These are phyloP conservation scores for Nematostella vectensis DNA, from an alignment of 92 coral and sea anemone species.

Conservation along the genomic window DNA sequence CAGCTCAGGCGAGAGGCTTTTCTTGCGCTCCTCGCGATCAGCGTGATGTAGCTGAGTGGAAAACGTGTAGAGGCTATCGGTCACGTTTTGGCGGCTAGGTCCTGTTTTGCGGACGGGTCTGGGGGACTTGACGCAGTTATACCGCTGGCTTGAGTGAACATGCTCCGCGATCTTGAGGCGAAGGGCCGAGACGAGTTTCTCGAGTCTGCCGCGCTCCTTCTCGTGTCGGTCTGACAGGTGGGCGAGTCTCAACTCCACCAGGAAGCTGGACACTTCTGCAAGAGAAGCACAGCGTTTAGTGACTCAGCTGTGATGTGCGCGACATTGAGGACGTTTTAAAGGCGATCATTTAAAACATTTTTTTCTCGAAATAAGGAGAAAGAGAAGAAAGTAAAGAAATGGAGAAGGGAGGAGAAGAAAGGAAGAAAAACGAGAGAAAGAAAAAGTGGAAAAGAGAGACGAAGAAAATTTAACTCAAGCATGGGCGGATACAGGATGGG, in stretches of 20 bases:
- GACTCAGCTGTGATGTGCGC: no score
- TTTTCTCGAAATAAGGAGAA: no score
- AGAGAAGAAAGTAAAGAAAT: no score
- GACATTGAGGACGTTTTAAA: no score
- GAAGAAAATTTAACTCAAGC: no score
- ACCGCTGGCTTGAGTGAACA: constrained; percentile 32
- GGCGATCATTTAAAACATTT: no score
- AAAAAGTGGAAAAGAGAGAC: no score
- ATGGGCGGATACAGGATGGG: no score
- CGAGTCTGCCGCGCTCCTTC: constrained; percentile 40
- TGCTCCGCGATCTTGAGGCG: constrained; percentile 38
- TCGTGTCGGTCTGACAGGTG: constrained; percentile 36
- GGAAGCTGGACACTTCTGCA: constrained; percentile 58
- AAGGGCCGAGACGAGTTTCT: constrained; percentile 38
- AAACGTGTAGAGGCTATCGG: constrained; percentile 51
- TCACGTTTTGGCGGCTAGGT: constrained; percentile 12
- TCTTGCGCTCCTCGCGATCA: constrained; percentile 19
- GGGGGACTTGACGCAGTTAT: constrained; percentile 66
- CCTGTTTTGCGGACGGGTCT: constrained; percentile 68
- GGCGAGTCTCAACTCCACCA: constrained; percentile 42
- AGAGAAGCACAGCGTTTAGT: not conserved
- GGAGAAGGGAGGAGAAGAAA: no score
- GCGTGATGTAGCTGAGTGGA: constrained; percentile 39
- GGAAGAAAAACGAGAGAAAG: no score
- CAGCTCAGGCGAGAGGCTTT: constrained; percentile 5